Percentiles rank a stretch among this genome's conserved stretches.
These are phyloP conservation scores for Euura lappo DNA, from an alignment of 1,140 invertebrate genomes.

Conservation along the genomic window DNA sequence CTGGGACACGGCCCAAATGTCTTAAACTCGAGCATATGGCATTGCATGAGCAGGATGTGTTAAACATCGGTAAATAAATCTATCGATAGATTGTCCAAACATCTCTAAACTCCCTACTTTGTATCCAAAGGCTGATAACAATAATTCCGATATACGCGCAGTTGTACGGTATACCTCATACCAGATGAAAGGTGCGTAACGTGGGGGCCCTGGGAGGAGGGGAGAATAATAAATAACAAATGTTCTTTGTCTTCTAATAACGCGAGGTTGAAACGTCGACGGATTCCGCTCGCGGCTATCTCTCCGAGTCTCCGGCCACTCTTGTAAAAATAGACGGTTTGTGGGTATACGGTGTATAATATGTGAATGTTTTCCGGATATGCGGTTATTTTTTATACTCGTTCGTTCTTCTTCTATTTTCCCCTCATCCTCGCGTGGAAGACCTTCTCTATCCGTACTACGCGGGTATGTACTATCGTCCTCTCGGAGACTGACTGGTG, in stretches of 20 bases:
- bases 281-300: slow-evolving; percentile 10
- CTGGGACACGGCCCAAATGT: no score
- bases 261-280: slow-evolving; percentile 1
- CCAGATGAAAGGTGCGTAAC: no score
- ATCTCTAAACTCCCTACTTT: background rate
- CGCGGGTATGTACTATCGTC: background rate
- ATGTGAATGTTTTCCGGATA: slow-evolving; percentile 36
- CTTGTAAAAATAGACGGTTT: slow-evolving; percentile 42
- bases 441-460: background rate
- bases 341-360: slow-evolving; percentile 13
- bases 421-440: background rate
- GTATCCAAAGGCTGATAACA: no score
- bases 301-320: background rate
- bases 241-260: slow-evolving; percentile 14
- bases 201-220: no score
- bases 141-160: no score
- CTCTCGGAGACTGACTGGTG: background rate
- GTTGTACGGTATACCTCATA: no score
- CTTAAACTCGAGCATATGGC: no score
- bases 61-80: background rate
- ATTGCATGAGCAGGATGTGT: background rate
- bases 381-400: slow-evolving; percentile 28
- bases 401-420: background rate
- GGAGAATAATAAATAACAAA: background rate
- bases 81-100: slow-evolving; percentile 1